Evolutionary conservation across 2,797 vertebrate species (phyloP).

Genomic region (Oreonectes daqikongensis): DNA sequence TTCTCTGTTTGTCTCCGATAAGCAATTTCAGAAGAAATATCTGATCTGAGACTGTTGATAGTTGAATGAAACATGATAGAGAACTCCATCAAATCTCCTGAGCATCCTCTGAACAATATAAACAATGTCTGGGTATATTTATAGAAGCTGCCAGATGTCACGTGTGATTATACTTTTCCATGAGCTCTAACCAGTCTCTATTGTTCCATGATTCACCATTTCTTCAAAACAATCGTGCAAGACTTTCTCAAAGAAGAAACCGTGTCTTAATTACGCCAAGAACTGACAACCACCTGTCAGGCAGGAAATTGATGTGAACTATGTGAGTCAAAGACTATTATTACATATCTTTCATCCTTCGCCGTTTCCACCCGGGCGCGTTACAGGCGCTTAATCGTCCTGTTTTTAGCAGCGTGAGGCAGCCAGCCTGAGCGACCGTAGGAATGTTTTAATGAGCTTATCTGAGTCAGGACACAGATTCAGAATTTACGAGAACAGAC

Average conservation of each 20-base stretch:
- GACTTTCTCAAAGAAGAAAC: conserved; percentile 11
- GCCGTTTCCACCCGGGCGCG: neutral
- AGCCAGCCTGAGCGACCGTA: conserved; percentile 12
- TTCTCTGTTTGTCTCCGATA: no score
- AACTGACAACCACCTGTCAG: conserved; percentile 35
- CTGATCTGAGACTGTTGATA: no score
- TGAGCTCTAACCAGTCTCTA: neutral
- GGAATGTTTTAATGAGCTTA: conserved; percentile 49
- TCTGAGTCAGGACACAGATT: conserved; percentile 39
- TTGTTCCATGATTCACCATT: conserved; percentile 3
- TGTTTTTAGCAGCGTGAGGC: conserved; percentile 32
- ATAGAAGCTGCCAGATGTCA: no score
- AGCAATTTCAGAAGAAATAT: no score
- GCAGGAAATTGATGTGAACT: conserved; percentile 35
- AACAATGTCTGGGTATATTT: no score
- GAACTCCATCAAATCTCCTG: no score
- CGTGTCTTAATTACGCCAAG: conserved; percentile 23
- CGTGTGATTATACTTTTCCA: neutral
- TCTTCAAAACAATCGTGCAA: conserved; percentile 6
- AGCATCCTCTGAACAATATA: no score
- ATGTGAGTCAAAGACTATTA: conserved; percentile 48
- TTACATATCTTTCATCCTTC: conserved; percentile 33
- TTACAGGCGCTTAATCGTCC: conserved; percentile 27
- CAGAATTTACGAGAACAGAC: conserved; percentile 12
- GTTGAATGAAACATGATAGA: no score